Percentiles rank a stretch among this genome's conserved stretches.
Conservation (phyloP, 2,797 vertebrate genomes). For the Vireo griseus region DNA sequence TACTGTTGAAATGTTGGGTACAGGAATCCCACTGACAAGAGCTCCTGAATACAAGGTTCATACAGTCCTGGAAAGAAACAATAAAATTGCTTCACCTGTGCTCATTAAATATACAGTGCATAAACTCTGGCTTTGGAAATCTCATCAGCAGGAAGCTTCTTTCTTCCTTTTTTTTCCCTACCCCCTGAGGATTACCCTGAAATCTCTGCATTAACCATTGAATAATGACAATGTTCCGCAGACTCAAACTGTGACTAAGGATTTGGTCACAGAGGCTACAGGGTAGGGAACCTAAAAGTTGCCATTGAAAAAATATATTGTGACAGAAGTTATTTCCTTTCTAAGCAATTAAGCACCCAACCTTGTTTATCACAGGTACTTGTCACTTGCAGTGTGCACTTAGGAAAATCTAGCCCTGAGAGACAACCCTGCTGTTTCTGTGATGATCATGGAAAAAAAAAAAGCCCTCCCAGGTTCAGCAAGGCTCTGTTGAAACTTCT, state of each 20-base stretch:
- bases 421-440: neutral
- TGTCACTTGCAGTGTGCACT: neutral
- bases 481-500: neutral
- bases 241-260: neutral
- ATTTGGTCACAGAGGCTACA: neutral
- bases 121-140: constrained; percentile 26
- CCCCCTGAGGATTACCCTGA: neutral
- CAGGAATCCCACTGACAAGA: neutral
- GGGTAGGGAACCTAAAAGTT: neutral
- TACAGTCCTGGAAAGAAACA: constrained; percentile 5
- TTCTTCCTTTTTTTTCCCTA: neutral
- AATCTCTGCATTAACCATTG: constrained; percentile 25
- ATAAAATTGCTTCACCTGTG: neutral
- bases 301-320: neutral
- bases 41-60: neutral
- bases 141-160: neutral
- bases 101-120: constrained; percentile 36
- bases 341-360: neutral
- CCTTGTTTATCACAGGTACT: neutral
- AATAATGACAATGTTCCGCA: constrained; percentile 28
- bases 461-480: neutral
- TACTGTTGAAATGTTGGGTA: neutral
- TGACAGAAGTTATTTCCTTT: neutral
- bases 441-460: neutral
- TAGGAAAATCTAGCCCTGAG: neutral